These are phyloP conservation scores for Nasonia longicornis DNA, from an alignment of 1,140 invertebrate species.

Conservation along the genomic window DNA sequence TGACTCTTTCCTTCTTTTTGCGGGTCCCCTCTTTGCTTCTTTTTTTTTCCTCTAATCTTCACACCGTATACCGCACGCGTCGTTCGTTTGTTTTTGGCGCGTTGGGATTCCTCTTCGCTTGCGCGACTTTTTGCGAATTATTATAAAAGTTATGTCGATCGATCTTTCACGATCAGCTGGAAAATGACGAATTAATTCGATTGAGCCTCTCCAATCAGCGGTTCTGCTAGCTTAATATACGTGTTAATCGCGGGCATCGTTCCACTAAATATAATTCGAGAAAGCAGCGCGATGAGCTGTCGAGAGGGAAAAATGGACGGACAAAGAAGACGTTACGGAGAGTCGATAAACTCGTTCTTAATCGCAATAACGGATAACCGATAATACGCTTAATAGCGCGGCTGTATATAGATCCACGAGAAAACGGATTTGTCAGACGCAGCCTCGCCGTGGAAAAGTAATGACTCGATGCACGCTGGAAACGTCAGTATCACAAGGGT, in stretches of 20 bases:
- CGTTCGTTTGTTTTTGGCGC: conserved; percentile 28
- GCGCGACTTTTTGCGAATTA: neutral
- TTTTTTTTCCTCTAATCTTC: neutral
- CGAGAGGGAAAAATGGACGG: neutral
- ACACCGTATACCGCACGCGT: conserved; percentile 12
- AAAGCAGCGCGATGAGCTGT: neutral
- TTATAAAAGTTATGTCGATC: neutral
- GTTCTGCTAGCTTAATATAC: neutral
- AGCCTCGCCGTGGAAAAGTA: neutral
- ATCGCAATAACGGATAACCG: neutral
- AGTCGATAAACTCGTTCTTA: conserved; percentile 25
- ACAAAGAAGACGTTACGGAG: conserved; percentile 8
- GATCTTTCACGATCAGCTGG: neutral
- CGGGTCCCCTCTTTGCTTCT: neutral
- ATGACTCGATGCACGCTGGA: too few species aligned
- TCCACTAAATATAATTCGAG: neutral
- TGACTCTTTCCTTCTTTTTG: neutral
- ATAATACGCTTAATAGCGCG: neutral
- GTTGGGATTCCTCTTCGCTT: conserved; percentile 5
- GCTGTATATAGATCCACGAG: neutral
- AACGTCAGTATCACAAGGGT: neutral
- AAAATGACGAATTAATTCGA: neutral
- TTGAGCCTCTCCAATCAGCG: neutral
- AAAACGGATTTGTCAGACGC: neutral
- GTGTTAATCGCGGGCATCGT: neutral